Conservation (phyloP, 2,888 invertebrate species). For the Noctua pronuba region DNA sequence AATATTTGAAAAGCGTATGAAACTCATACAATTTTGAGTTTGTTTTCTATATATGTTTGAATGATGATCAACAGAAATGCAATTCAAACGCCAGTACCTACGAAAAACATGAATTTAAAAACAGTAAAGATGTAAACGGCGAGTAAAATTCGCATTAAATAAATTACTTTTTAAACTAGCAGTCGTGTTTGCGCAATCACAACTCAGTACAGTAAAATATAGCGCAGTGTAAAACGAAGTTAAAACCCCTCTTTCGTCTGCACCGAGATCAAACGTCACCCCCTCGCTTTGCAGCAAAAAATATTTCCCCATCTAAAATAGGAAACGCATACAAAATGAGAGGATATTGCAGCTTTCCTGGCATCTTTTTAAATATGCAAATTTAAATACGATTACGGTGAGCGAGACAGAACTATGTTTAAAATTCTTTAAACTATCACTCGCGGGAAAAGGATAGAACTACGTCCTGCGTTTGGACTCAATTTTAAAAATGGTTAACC, state of each 20-base stretch:
- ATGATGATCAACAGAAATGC: neutral
- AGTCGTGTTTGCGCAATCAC: slow-evolving; percentile 19
- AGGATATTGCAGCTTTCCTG: slow-evolving; percentile 76
- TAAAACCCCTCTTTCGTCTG: slow-evolving; percentile 43
- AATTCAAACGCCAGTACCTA: neutral
- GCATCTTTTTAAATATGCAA: slow-evolving; percentile 82
- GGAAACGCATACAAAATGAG: slow-evolving; percentile 79
- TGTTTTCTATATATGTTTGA: slow-evolving; percentile 15
- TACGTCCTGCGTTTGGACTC: slow-evolving; percentile 41
- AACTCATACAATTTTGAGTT: slow-evolving; percentile 16
- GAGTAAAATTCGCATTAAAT: neutral
- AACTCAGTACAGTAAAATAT: slow-evolving; percentile 30
- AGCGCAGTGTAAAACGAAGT: slow-evolving; percentile 43
- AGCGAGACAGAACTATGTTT: slow-evolving; percentile 67
- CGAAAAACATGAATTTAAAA: neutral
- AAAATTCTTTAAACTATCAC: slow-evolving; percentile 39
- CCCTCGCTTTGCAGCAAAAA: slow-evolving; percentile 64
- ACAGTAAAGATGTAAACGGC: neutral
- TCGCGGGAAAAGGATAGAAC: slow-evolving; percentile 65
- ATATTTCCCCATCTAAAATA: slow-evolving; percentile 74
- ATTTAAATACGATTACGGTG: slow-evolving; percentile 80
- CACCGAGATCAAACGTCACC: slow-evolving; percentile 65
- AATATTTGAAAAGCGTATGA: slow-evolving; percentile 39
- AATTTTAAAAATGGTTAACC: slow-evolving; percentile 71
- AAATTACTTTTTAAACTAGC: slow-evolving; percentile 25